Conservation (phyloP, 2,888 invertebrate genomes). For the Andrena chrysosceles region DNA sequence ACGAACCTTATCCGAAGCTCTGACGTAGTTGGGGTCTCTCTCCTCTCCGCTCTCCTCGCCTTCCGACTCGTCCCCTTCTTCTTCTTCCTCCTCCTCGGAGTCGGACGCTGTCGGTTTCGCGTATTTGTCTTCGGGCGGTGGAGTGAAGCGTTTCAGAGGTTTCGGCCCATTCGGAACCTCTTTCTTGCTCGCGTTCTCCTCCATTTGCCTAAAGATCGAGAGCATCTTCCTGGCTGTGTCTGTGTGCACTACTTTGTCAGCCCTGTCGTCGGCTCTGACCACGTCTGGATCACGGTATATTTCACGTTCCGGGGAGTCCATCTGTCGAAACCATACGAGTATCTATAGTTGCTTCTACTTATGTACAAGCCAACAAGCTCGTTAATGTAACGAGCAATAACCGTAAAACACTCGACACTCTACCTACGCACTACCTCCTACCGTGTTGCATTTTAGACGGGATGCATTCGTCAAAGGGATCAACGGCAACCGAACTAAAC, state of each 20-base stretch:
- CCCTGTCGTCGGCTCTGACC: conserved; percentile 87
- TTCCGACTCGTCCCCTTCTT: conserved; percentile 86
- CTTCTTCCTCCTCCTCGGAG: conserved; percentile 86
- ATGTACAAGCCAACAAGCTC: too few species aligned
- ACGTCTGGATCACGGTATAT: conserved; percentile 91
- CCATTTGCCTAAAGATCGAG: conserved; percentile 95
- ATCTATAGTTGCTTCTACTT: too few species aligned
- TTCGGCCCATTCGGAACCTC: conserved; percentile 89
- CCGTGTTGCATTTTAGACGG: too few species aligned
- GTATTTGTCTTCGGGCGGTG: conserved; percentile 91
- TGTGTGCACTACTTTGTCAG: conserved; percentile 84
- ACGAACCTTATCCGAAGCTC: conserved; percentile 85
- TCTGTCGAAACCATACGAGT: conserved; percentile 79
- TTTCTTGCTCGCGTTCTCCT: conserved; percentile 88
- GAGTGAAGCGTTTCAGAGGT: conserved; percentile 95
- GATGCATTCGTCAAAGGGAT: too few species aligned
- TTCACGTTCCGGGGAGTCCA: conserved; percentile 90
- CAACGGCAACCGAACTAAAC: too few species aligned
- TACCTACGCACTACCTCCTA: too few species aligned
- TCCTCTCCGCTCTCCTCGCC: conserved; percentile 84
- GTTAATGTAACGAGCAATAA: too few species aligned
- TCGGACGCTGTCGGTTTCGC: conserved; percentile 85
- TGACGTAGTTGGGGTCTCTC: conserved; percentile 83
- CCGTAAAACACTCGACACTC: too few species aligned
- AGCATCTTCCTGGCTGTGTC: conserved; percentile 94